Conservation (phyloP, 2,888 invertebrate species). For the Drosophila acutilabella region DNA sequence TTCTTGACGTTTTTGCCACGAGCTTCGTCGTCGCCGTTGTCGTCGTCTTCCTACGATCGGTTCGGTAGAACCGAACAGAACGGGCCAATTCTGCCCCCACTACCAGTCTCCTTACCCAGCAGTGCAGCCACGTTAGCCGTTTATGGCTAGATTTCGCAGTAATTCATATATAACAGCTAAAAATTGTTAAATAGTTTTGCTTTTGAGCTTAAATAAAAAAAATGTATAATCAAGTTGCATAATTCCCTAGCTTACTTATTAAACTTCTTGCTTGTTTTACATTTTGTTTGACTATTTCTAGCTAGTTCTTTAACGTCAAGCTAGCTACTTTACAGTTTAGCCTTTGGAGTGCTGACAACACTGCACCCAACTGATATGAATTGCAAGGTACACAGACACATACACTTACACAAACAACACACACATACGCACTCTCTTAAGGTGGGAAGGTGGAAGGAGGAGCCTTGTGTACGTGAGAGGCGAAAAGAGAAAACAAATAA, state of each 20-base stretch:
- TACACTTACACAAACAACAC: slow-evolving; percentile 1
- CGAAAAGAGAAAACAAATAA: slow-evolving; percentile 66
- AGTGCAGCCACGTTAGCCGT: not conserved
- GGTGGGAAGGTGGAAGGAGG: slow-evolving; percentile 44
- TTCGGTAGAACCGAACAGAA: slow-evolving; percentile 39
- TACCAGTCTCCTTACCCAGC: not conserved
- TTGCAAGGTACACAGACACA: slow-evolving; percentile 47
- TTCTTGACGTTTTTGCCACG: slow-evolving; percentile 41
- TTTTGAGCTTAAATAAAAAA: no score
- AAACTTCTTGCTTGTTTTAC: not conserved
- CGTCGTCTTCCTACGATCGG: not conserved
- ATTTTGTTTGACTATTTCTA: not conserved
- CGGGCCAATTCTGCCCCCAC: slow-evolving; percentile 12
- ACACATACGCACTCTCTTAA: slow-evolving; percentile 11
- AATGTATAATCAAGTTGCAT: no score
- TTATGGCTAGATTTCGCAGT: not conserved
- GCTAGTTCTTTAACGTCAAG: not conserved
- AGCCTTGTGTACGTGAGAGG: slow-evolving; percentile 31
- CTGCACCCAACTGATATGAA: slow-evolving; percentile 51
- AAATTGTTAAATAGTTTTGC: no score
- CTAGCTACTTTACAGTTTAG: not conserved
- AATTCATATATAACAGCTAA: no score
- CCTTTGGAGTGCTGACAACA: not conserved
- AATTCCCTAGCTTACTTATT: no score
- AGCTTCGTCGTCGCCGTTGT: slow-evolving; percentile 30